Conservation (phyloP, 2,888 invertebrate species). For the Ecliptopera silaceata region DNA sequence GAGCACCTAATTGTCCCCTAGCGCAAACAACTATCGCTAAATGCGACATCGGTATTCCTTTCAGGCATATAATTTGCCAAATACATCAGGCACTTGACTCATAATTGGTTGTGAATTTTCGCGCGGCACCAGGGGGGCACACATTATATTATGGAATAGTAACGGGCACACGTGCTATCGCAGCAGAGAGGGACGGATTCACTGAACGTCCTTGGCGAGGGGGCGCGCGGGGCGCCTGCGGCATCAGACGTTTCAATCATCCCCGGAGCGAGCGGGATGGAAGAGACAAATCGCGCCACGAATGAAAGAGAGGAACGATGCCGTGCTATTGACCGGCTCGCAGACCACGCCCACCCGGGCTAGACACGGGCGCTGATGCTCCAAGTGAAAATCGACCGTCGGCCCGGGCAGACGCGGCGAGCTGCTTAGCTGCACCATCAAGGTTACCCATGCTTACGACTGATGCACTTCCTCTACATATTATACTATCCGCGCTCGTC, state of each 20-base stretch:
- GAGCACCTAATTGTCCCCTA: constrained; percentile 70
- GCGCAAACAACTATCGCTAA: constrained; percentile 66
- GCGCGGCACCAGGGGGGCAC: constrained; percentile 78
- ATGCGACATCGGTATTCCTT: constrained; percentile 68
- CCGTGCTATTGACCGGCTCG: constrained; percentile 82
- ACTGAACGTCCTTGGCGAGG: constrained; percentile 82
- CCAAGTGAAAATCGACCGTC: constrained; percentile 82
- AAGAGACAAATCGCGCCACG: constrained; percentile 41
- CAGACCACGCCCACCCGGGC: constrained; percentile 82
- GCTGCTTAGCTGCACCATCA: constrained; percentile 70
- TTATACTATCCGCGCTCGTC: constrained; percentile 30
- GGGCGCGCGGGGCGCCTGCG: constrained; percentile 82
- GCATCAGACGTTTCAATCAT: constrained; percentile 83
- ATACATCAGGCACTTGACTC: constrained; percentile 80
- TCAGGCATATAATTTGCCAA: constrained; percentile 76
- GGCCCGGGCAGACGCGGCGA: constrained; percentile 79
- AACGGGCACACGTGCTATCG: constrained; percentile 81
- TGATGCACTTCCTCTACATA: constrained; percentile 62
- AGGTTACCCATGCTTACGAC: constrained; percentile 65
- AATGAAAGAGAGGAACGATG: constrained; percentile 64
- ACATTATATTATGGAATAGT: constrained; percentile 82
- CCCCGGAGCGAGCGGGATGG: constrained; percentile 72
- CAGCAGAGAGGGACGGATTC: constrained; percentile 83
- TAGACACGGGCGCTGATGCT: constrained; percentile 77
- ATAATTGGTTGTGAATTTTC: constrained; percentile 81